phyloP scores from a whole-genome alignment of 1,140 invertebrate species.

The Hylyphantes graminicola region DNA sequence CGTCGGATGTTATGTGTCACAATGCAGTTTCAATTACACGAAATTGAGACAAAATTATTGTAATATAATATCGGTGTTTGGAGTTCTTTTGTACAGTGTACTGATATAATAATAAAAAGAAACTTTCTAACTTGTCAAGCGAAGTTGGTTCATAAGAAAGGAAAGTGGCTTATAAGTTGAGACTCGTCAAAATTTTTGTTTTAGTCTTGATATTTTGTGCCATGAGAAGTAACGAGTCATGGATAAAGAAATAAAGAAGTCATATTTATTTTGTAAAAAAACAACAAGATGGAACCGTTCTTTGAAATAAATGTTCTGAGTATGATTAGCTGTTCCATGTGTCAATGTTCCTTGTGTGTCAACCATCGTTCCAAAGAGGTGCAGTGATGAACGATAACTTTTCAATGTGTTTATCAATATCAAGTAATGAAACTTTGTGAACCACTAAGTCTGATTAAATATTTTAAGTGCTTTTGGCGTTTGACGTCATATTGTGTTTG shows the following conservation, averaged over 20 bases:
- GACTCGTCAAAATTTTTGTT: background rate
- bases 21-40: background rate
- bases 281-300: background rate
- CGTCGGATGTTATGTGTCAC: background rate
- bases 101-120: conserved; percentile 8
- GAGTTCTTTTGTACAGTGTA: conserved; percentile 6
- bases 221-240: no score
- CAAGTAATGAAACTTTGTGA: background rate
- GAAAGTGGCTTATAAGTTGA: background rate
- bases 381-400: background rate
- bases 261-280: conserved; percentile 45
- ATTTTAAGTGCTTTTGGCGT: background rate
- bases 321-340: conserved; percentile 31
- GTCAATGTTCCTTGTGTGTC: conserved; percentile 26
- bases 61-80: conserved; percentile 26
- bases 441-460: background rate
- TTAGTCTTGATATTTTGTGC: background rate
- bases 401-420: background rate
- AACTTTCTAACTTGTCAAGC: conserved; percentile 13
- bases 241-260: background rate
- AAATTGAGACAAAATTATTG: conserved; percentile 14
- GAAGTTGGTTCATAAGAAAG: conserved; percentile 5
- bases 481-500: background rate
- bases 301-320: background rate
- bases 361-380: background rate